Evolutionary conservation across 2,888 invertebrate genomes (phyloP), one percentile per base, ranked within the genome.

Genomic region (Lithophane socia): DNA sequence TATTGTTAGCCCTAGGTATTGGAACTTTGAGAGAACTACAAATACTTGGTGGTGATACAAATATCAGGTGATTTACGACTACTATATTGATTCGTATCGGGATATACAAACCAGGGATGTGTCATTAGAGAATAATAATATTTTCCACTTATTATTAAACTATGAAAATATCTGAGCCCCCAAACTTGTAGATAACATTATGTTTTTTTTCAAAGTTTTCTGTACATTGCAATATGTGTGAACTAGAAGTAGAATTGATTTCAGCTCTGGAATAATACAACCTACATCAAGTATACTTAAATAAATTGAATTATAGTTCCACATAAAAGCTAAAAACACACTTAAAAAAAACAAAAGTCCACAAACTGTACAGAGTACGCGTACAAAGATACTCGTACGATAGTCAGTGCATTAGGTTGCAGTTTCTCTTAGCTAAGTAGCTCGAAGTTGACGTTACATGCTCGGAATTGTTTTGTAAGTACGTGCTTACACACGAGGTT

Each of bases 401-500:
- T 56, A 60, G 63, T 71, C 42, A 21, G 54, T 63, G 65, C 79
- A 86, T 75, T 75, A 75, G 63, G 65, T 56, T 24, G 70, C 73
- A 60, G 73, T 73, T 49, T 75, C 84, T 74, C 68, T 54, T 7
- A 2, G 54, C 69, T 79, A 75, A 84, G 84, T 83, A 83, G 68
- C 80, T 63, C 71, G 29, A 60, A 71, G 78, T 85, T 79, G 84
- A 75, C 86, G 79, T 75, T 67, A 56, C 80, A 63, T 42, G 72
- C 77, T 73, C 69, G 65, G 58, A 73, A 75, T 83, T 79, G 84
- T 83, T 86, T 86, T 12, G 42, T 79, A 79, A 84, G 84, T 86
- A 86, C 74, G 78, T 73, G 66, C 70, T 65, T 60, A 83, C 83
- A 64, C 72, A 49, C 63, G 8, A 18, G 37, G 61, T 68, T 10